Evolutionary conservation across 2,888 invertebrate genomes (phyloP).

Genomic region (Thera obeliscata): DNA sequence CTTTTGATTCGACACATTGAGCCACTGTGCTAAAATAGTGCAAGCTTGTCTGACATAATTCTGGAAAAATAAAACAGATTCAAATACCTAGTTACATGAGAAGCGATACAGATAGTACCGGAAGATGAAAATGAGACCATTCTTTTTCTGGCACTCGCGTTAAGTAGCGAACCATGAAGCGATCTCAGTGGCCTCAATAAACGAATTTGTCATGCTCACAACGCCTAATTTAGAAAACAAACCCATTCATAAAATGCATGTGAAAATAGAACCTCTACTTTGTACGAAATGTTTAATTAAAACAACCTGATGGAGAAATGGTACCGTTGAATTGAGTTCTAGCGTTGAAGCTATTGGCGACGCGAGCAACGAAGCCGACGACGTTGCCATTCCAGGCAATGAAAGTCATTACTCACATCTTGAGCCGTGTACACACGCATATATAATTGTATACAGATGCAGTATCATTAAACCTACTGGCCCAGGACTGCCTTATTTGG

Average conservation of each 20-base stretch:
- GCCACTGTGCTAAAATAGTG: conserved; percentile 35
- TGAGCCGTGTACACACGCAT: conserved; percentile 49
- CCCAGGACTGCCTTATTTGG: conserved; percentile 65
- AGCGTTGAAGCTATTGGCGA: conserved; percentile 53
- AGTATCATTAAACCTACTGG: conserved; percentile 54
- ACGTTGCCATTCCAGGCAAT: conserved; percentile 78
- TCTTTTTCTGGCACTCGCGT: conserved; percentile 51
- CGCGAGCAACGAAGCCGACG: conserved; percentile 47
- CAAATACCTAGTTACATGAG: conserved; percentile 29
- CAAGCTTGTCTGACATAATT: conserved; percentile 16
- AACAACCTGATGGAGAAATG: conserved; percentile 59
- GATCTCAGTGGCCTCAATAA: conserved; percentile 60
- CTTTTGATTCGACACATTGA: conserved; percentile 40
- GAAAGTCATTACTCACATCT: conserved; percentile 73
- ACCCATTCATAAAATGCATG: conserved; percentile 16
- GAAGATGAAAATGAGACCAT: conserved; percentile 50
- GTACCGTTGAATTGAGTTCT: conserved; percentile 57
- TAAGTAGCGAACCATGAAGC: conserved; percentile 58
- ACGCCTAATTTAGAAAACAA: conserved; percentile 31
- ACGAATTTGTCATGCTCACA: conserved; percentile 45
- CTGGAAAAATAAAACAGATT: conserved; percentile 1
- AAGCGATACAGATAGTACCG: conserved; percentile 26
- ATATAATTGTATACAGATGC: conserved; percentile 49
- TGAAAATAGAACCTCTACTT: conserved; percentile 32
- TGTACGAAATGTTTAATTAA: conserved; percentile 33